A percentile compares a stretch with the other conserved stretches of the same genome.
These are phyloP conservation scores for Pteruthius melanotis DNA, from an alignment of 2,113 vertebrate species.

Conservation along the genomic window DNA sequence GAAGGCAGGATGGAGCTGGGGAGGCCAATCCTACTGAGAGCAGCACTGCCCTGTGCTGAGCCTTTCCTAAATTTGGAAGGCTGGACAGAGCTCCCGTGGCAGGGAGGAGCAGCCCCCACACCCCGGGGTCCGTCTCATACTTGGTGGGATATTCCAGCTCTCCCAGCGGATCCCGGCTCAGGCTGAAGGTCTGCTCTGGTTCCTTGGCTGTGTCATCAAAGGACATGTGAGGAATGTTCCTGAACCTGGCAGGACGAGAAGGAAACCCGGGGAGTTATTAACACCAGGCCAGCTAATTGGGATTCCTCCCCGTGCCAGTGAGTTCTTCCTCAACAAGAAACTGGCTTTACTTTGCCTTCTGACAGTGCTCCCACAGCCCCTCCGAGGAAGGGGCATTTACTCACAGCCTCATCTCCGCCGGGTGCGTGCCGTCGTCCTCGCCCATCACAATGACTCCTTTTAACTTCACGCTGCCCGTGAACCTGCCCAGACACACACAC, in stretches of 20 bases:
- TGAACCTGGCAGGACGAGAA: slow-evolving; percentile 77
- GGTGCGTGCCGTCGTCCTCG: slow-evolving; percentile 85
- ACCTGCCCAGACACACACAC: slow-evolving; percentile 74
- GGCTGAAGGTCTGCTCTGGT: slow-evolving; percentile 89
- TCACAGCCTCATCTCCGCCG: slow-evolving; percentile 93
- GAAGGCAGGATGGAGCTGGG: background rate
- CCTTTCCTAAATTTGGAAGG: accelerated
- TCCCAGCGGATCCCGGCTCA: slow-evolving; percentile 85
- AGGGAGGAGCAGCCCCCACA: background rate
- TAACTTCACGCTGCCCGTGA: slow-evolving; percentile 92
- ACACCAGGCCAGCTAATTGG: background rate
- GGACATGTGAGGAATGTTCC: slow-evolving; percentile 97
- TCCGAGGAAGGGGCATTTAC: no score
- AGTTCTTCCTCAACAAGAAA: background rate
- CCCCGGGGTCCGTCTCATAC: slow-evolving; percentile 57
- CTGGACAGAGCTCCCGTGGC: background rate
- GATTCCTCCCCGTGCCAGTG: accelerated
- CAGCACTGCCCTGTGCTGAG: background rate
- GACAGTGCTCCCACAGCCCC: accelerated
- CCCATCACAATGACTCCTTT: slow-evolving; percentile 92
- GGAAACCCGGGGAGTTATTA: background rate
- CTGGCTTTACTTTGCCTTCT: background rate
- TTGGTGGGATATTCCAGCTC: slow-evolving; percentile 95
- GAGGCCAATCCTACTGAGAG: background rate
- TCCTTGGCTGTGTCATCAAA: slow-evolving; percentile 91